Conservation (phyloP, 37 sponge, comb jelly and placozoan genomes). For the Petrosia ficiformis region DNA sequence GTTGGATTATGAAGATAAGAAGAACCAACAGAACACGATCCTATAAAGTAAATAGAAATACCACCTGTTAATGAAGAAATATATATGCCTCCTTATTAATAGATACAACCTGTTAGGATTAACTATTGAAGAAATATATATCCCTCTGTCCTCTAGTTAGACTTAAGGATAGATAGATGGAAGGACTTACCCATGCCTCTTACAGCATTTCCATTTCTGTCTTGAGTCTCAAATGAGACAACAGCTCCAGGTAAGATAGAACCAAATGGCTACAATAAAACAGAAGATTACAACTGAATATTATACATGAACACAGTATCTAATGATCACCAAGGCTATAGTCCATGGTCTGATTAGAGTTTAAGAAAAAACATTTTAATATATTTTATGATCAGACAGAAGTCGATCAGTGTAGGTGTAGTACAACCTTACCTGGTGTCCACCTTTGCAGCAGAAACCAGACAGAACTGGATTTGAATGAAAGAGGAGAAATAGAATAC, state of each 20-base stretch:
- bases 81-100: too few relatives aligned
- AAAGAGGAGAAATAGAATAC: not conserved
- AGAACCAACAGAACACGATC: not conserved
- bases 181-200: constrained; percentile 9
- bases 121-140: too few relatives aligned
- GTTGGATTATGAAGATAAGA: not conserved
- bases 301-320: too few relatives aligned
- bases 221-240: constrained; percentile 39
- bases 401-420: too few relatives aligned
- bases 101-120: too few relatives aligned
- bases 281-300: not conserved
- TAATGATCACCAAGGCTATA: too few relatives aligned
- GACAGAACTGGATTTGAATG: not conserved
- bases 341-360: too few relatives aligned
- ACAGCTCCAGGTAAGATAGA: constrained; percentile 44
- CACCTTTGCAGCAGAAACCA: not conserved
- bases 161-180: too few relatives aligned
- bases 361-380: too few relatives aligned
- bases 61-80: too few relatives aligned
- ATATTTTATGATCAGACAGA: not conserved
- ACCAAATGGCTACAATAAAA: constrained; percentile 44
- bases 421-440: too few relatives aligned
- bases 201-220: constrained; percentile 35
- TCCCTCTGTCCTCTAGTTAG: too few relatives aligned
- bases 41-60: not conserved